Evolutionary conservation across 2,888 invertebrate species (phyloP).

Genomic region (Antheraea assamensis): DNA sequence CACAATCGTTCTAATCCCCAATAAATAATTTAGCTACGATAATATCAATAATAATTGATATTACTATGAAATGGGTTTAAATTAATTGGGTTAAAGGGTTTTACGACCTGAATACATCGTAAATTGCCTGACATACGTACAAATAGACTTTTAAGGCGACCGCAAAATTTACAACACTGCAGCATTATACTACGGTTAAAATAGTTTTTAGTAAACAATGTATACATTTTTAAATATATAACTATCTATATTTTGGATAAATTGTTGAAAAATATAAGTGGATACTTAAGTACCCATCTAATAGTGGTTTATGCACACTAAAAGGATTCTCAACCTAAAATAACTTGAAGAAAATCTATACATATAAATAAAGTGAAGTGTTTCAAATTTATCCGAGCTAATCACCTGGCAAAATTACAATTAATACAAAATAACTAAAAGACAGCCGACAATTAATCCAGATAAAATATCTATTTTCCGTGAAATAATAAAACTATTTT

Average conservation of each 20-base stretch:
- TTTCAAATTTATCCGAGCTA: too few relatives aligned
- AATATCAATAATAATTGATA: background rate
- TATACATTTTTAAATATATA: background rate
- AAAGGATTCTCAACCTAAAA: background rate
- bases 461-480: too few relatives aligned
- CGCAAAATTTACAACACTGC: background rate
- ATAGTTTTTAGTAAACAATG: background rate
- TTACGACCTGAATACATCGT: background rate
- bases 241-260: background rate
- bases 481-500: too few relatives aligned
- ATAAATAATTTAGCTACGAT: conserved; percentile 2
- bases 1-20: background rate
- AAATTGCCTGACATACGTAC: background rate
- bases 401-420: too few relatives aligned
- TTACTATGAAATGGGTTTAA: background rate
- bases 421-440: too few relatives aligned
- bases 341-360: background rate
- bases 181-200: background rate
- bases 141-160: background rate
- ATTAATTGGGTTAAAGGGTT: too few relatives aligned
- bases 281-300: background rate
- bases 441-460: too few relatives aligned
- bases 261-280: background rate
- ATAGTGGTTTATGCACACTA: background rate
- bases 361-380: background rate